phyloP scores from a whole-genome alignment of 1,140 invertebrate species.

The Spodoptera litura region DNA sequence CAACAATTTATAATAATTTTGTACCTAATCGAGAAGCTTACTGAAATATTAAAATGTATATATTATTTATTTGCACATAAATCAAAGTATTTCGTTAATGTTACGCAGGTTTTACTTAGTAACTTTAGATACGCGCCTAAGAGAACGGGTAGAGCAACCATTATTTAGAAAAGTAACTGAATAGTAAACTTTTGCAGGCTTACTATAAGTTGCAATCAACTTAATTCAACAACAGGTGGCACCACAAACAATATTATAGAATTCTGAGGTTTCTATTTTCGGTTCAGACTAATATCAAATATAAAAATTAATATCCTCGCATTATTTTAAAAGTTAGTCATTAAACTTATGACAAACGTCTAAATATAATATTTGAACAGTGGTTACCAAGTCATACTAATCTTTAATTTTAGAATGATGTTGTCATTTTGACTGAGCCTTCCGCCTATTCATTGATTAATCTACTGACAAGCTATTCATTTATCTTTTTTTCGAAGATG shows the following conservation, averaged over 20 bases:
- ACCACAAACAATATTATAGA: background rate
- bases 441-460: background rate
- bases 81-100: background rate
- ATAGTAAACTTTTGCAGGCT: conserved; percentile 10
- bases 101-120: background rate
- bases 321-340: background rate
- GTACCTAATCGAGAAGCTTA: no score
- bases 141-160: background rate
- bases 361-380: conserved; percentile 12
- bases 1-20: conserved; percentile 6
- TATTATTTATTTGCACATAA: background rate
- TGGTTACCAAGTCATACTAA: background rate
- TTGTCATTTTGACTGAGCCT: conserved; percentile 8
- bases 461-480: conserved; percentile 5
- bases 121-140: background rate
- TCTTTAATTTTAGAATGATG: conserved; percentile 17
- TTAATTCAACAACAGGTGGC: background rate
- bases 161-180: conserved; percentile 6
- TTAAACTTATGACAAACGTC: conserved; percentile 9
- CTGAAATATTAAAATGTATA: background rate
- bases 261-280: no score
- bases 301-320: background rate
- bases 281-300: background rate
- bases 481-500: background rate
- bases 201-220: background rate